These are phyloP conservation scores for Crioceris asparagi DNA, from an alignment of 2,888 invertebrate genomes.

Conservation along the genomic window DNA sequence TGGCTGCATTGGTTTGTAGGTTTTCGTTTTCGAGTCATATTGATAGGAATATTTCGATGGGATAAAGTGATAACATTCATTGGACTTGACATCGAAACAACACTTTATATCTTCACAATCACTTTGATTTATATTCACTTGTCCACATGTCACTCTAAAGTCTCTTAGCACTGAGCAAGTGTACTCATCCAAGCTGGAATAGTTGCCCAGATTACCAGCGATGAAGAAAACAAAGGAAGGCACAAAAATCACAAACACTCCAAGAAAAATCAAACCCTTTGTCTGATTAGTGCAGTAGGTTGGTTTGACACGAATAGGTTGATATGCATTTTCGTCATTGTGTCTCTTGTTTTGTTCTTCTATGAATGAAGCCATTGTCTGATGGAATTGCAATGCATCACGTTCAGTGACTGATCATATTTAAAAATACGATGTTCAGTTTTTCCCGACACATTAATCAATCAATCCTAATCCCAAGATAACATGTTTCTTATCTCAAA, in stretches of 20 bases:
- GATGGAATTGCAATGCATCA: no score
- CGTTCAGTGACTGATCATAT: no score
- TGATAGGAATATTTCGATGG: constrained; percentile 32
- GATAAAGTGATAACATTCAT: constrained; percentile 30
- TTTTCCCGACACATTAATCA: no score
- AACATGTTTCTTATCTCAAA: no score
- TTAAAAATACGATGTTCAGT: no score
- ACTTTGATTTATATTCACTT: constrained; percentile 20
- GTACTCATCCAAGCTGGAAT: constrained; percentile 10
- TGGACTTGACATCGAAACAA: constrained; percentile 28
- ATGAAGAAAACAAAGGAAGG: constrained; percentile 24
- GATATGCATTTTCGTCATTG: no score
- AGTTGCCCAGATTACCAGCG: constrained; percentile 13
- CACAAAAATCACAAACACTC: constrained; percentile 18
- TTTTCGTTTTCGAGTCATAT: constrained; percentile 18
- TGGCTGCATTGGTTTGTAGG: constrained; percentile 10
- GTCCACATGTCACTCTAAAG: constrained; percentile 30
- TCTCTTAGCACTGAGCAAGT: constrained; percentile 26
- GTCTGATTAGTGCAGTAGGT: constrained; percentile 10
- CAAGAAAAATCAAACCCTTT: constrained; percentile 15
- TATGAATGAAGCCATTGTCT: no score
- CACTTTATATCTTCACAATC: constrained; percentile 26
- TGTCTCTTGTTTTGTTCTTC: no score
- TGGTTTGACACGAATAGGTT: no score
- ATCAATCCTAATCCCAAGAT: no score